Conservation (phyloP, 2,888 invertebrate genomes). For the Lagria hirta region DNA sequence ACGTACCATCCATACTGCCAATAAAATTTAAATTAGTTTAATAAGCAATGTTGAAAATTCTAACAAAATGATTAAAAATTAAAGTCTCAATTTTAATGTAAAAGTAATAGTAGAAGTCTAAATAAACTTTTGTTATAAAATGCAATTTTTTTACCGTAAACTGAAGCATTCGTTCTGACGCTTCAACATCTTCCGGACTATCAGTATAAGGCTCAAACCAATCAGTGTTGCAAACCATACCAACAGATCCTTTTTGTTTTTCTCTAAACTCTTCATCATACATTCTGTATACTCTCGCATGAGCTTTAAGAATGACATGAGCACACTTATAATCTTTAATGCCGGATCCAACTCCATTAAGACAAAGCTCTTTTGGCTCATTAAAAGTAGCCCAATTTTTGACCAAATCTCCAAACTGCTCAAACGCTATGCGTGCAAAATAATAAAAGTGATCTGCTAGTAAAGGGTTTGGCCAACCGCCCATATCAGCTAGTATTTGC, state of each 20-base stretch:
- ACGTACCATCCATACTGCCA: slow-evolving; percentile 32
- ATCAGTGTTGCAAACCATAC: slow-evolving; percentile 58
- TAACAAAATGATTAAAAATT: too few relatives aligned
- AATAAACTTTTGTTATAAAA: too few relatives aligned
- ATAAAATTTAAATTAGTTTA: too few relatives aligned
- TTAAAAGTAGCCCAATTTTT: slow-evolving; percentile 70
- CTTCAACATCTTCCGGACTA: slow-evolving; percentile 59
- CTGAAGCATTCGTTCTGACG: slow-evolving; percentile 58
- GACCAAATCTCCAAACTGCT: slow-evolving; percentile 58
- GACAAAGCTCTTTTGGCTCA: slow-evolving; percentile 54
- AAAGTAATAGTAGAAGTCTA: too few relatives aligned
- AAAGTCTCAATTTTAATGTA: too few relatives aligned
- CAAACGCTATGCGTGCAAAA: slow-evolving; percentile 58
- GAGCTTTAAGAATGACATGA: slow-evolving; percentile 66
- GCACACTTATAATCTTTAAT: slow-evolving; percentile 66
- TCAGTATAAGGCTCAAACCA: slow-evolving; percentile 64
- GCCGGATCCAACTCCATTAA: slow-evolving; percentile 56
- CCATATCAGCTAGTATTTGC: slow-evolving; percentile 52
- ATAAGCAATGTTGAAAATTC: too few relatives aligned
- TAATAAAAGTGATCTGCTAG: slow-evolving; percentile 66
- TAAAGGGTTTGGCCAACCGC: slow-evolving; percentile 64
- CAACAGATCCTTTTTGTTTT: slow-evolving; percentile 55
- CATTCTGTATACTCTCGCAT: slow-evolving; percentile 66
- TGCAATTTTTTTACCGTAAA: too few relatives aligned
- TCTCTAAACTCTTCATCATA: slow-evolving; percentile 63